These are phyloP conservation scores for Heliothis peltigera DNA, from an alignment of 2,888 invertebrate species.

Conservation along the genomic window DNA sequence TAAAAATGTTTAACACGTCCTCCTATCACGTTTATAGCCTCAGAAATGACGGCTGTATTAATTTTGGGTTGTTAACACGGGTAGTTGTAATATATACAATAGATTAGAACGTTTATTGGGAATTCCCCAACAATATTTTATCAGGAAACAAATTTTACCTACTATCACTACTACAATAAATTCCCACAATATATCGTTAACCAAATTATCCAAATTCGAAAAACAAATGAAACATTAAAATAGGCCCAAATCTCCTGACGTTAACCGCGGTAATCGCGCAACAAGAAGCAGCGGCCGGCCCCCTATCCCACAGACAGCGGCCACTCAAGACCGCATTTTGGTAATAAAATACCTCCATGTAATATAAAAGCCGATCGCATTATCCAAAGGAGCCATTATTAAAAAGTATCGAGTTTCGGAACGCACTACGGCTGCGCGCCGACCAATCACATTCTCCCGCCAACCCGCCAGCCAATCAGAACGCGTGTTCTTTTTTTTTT, in stretches of 20 bases:
- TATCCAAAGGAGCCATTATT: conserved; percentile 89
- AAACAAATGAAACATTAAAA: conserved; percentile 58
- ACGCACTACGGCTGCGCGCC: conserved; percentile 76
- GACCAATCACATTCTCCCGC: conserved; percentile 81
- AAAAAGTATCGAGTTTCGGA: conserved; percentile 89
- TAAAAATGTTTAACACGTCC: conserved; percentile 49
- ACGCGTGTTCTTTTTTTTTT: conserved; percentile 77
- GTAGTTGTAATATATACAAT: background rate
- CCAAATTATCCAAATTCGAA: conserved; percentile 18
- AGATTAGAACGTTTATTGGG: background rate
- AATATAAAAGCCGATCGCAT: conserved; percentile 88
- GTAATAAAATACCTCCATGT: conserved; percentile 87
- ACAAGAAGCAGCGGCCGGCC: conserved; percentile 75
- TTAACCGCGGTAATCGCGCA: conserved; percentile 76
- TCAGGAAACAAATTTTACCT: background rate
- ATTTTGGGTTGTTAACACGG: background rate
- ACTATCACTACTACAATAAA: conserved; percentile 5
- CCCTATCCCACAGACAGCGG: conserved; percentile 76
- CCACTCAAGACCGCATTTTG: conserved; percentile 84
- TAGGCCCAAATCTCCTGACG: conserved; percentile 65
- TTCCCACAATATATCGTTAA: conserved; percentile 1
- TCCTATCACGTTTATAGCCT: conserved; percentile 27
- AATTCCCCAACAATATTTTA: background rate
- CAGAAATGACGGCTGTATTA: conserved; percentile 19
- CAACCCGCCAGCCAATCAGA: conserved; percentile 80